Base-by-base conservation (phyloP, 2,888 invertebrate genomes). In the Cerastis rubricosa region DNA sequence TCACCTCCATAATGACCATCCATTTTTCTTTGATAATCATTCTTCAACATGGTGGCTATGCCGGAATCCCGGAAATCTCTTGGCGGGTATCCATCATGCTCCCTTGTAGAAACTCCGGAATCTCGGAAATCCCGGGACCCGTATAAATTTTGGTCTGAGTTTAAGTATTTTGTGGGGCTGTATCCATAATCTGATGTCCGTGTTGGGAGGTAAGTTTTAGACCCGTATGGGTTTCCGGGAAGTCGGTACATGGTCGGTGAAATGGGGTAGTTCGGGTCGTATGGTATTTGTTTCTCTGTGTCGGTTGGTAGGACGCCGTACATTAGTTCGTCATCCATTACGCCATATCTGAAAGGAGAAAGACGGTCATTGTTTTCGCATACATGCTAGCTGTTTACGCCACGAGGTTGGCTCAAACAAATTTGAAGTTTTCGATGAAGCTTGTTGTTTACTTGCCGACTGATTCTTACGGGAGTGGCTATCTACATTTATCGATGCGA, bases 31-130 rank as follows among this genome's bases (percentile, higher is more conserved):
- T 97, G 97, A 86, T 97, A 97, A 78, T 97, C 97, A 71, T 97
- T 97, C 85, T 97, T 97, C 81, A 97, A 85, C 95, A 96, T 95
- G 0, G 97, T 96, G 7, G 96, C 96, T 74, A 97, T 97, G 0
- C 97, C 96, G 0, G 96, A 96, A 84, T 97, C 97, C 73, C 97
- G 86, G 76, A 94, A 97, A 86, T 97, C 96, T 74, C 96, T 92
- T 1, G 96, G 94, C 0, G 94, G 94, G 71, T 95, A 96, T 0
- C 95, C 94, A 12, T 96, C 96, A 64, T 95, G 95, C 40, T 96
- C 96, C 67, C 96, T 91, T 0, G 96, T 93, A 0, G 95, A 93
- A 0, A 95, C 95, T 2, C 92, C 93, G 0, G 93, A 92, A 79
- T 95, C 95, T 64, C 95, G 89, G 76, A 96, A 95, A 84, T 96